Conservation (phyloP, 1,140 invertebrate species). For the Sitophilus oryzae region DNA sequence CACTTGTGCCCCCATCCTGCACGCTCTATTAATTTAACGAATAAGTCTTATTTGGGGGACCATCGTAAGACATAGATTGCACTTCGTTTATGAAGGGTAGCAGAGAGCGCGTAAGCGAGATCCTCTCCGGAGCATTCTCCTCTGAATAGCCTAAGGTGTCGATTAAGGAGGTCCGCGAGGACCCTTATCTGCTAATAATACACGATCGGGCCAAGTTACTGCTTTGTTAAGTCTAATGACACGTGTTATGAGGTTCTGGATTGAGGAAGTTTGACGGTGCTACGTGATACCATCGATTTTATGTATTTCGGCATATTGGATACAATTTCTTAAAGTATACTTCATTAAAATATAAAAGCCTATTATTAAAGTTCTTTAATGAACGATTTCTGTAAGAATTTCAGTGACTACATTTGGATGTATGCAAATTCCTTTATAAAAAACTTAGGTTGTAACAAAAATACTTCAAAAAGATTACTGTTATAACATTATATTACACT, state of each 20-base stretch:
- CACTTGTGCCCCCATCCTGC: constrained; percentile 6
- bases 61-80: constrained; percentile 20
- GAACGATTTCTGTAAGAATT: too few species aligned
- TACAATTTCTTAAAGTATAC: too few species aligned
- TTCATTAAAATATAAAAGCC: too few species aligned
- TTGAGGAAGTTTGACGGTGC: constrained; percentile 17
- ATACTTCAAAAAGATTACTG: too few species aligned
- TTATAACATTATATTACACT: too few species aligned
- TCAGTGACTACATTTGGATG: too few species aligned
- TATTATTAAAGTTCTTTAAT: too few species aligned
- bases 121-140: constrained; percentile 2
- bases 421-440: too few species aligned
- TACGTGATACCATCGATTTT: too few species aligned
- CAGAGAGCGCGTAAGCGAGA: constrained; percentile 2
- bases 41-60: constrained; percentile 13
- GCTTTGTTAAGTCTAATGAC: constrained; percentile 20
- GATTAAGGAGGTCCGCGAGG: constrained; percentile 21
- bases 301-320: too few species aligned
- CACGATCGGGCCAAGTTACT: constrained; percentile 12
- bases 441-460: too few species aligned
- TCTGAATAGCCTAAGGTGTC: constrained; percentile 23
- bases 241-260: constrained; percentile 19
- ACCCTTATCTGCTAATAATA: constrained; percentile 25
- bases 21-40: constrained; percentile 21
- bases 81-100: constrained; percentile 19